phyloP scores from a whole-genome alignment of 2,113 vertebrate species.

The Lethenteron reissneri region DNA sequence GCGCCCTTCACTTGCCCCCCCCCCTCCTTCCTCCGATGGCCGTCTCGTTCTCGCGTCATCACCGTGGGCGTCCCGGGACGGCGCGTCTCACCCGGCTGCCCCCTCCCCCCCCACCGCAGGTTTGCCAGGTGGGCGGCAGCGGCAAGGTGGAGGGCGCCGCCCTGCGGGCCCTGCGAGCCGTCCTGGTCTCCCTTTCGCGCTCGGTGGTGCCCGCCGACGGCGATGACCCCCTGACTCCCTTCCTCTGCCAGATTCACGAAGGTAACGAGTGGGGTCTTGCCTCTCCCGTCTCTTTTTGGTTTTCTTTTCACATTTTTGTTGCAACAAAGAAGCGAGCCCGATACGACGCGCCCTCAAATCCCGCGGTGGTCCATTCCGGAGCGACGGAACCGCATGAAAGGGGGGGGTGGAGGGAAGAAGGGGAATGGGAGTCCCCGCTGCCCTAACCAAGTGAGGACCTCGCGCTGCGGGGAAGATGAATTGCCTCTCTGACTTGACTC shows the following conservation, averaged over 20 bases:
- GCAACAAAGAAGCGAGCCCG: no score
- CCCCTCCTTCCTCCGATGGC: background rate
- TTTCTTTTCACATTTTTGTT: background rate
- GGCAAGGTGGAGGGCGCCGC: slow-evolving; percentile 61
- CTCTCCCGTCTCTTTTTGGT: background rate
- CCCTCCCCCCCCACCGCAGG: slow-evolving; percentile 31
- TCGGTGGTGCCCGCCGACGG: slow-evolving; percentile 54
- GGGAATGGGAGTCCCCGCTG: no score
- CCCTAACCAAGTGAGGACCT: no score
- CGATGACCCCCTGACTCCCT: slow-evolving; percentile 48
- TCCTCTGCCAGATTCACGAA: slow-evolving; percentile 48
- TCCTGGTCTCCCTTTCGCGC: slow-evolving; percentile 56
- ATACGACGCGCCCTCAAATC: no score
- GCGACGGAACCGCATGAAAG: no score
- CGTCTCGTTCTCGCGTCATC: background rate
- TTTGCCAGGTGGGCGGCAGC: slow-evolving; percentile 66
- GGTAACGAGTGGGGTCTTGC: slow-evolving; percentile 23
- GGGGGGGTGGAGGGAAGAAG: no score
- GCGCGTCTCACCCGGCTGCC: background rate
- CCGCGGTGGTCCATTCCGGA: no score
- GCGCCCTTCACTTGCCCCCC: background rate
- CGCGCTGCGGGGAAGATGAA: no score
- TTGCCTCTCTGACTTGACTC: no score
- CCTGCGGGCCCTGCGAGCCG: slow-evolving; percentile 42
- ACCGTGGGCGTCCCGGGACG: background rate